Evolutionary conservation across 2,113 vertebrate genomes (phyloP).

Genomic region (Crotophaga sulcirostris): DNA sequence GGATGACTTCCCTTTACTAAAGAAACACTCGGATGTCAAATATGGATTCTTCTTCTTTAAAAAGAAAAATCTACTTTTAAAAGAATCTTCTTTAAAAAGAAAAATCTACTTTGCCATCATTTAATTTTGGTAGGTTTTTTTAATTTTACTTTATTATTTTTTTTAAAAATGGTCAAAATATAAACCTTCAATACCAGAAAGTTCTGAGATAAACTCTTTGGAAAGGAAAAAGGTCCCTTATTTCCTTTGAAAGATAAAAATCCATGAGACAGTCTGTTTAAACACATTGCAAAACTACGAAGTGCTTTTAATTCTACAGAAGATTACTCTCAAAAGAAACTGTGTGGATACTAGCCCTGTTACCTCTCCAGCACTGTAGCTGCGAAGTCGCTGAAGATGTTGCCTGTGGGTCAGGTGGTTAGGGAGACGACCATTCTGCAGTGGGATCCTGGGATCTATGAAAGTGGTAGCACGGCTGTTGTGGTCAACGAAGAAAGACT

Average conservation of each 20-base stretch:
- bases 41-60: neutral
- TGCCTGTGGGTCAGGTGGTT: slow-evolving; percentile 93
- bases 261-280: neutral
- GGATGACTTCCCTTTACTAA: neutral
- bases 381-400: slow-evolving; percentile 94
- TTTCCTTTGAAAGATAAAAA: neutral
- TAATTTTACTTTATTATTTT: neutral
- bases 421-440: slow-evolving; percentile 92
- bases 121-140: neutral
- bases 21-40: neutral
- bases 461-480: slow-evolving; percentile 97
- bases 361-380: slow-evolving; percentile 98
- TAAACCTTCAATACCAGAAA: neutral
- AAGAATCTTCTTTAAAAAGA: too few relatives aligned
- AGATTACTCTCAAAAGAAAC: neutral
- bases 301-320: neutral
- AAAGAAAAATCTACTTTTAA: too few relatives aligned
- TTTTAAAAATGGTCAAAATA: neutral
- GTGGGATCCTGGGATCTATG: slow-evolving; percentile 95
- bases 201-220: neutral
- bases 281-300: neutral
- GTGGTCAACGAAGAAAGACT: slow-evolving; percentile 99
- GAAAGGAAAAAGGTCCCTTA: neutral
- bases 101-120: neutral
- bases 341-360: neutral